phyloP scores from a whole-genome alignment of 2,797 vertebrate genomes.

The Loriculus beryllinus region DNA sequence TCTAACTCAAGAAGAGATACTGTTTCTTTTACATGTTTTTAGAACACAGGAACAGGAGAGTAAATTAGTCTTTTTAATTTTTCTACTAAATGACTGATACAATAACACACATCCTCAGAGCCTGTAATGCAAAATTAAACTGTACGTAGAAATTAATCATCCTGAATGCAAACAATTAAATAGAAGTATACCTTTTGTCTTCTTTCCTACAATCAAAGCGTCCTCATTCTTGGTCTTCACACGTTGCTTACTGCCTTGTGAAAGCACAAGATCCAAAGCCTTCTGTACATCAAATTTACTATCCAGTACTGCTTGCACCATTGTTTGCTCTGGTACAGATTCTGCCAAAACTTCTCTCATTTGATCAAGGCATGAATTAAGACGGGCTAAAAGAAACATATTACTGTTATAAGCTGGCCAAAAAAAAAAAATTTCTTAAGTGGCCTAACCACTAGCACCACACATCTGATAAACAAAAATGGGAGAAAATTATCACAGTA shows the following conservation, averaged over 20 bases:
- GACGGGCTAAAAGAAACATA: conserved; percentile 79
- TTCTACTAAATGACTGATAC: not conserved
- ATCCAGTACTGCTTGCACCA: conserved; percentile 85
- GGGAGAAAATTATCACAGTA: not conserved
- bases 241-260: conserved; percentile 77
- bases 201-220: conserved; percentile 64
- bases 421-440: not conserved
- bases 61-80: not conserved
- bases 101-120: not conserved
- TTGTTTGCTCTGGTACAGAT: conserved; percentile 82
- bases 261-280: conserved; percentile 88
- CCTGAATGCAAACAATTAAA: conserved; percentile 46
- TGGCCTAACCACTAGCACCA: not conserved
- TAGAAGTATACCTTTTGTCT: conserved; percentile 81
- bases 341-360: conserved; percentile 92
- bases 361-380: conserved; percentile 94
- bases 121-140: not conserved
- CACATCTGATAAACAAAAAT: not conserved
- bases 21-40: not conserved
- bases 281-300: conserved; percentile 87
- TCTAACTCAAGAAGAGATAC: not conserved
- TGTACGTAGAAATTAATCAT: not conserved
- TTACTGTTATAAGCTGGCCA: conserved; percentile 9
- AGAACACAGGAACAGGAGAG: not conserved
- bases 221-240: conserved; percentile 72